Base-by-base conservation (phyloP, 2,797 vertebrate species). In the Crenichthys baileyi region DNA sequence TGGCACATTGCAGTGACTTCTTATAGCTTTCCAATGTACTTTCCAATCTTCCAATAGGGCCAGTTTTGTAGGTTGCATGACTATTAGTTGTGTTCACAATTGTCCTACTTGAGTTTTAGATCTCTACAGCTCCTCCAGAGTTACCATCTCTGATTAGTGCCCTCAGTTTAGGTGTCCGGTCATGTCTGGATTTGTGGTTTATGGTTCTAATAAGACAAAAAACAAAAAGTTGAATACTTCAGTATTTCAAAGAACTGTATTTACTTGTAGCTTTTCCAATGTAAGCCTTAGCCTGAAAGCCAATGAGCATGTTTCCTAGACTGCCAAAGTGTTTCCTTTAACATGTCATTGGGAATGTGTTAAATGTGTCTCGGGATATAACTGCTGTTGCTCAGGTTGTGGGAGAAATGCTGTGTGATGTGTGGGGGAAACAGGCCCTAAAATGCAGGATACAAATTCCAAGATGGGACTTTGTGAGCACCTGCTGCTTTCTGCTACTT, bases 401-500 rank as follows among this genome's bases (percentile, higher is more conserved):
- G 82, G 71, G 85, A 87, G 81, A 84, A 77, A 77, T 73, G 60
- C 80, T 48, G 70, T 70, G 72, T 65, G 84, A 76, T 76, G 53
- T 55, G 80, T 0, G 41, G 70, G 65, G 78, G 63, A 39, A 79
- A 75, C 72, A 65, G 80, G 73, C 75, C 77, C 51, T 8, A 46
- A 63, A 41, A 83, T 77, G 80, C 75, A 74, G 75, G 83, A 84
- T 83, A 79, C 72, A 75, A 85, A 82, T 70, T 76, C 65, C 72
- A 81, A 50, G 55, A 7, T 80, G 68, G 6, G 26, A 79, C 79
- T 82, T 83, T 85, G 90, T 85, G 84, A 80, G 76, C 88, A 88
- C 85, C 88, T 86, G 85, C 89, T 88, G 85, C 77, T 77, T 79
- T 63, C 74, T 61, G 22, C 72, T 79, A 77, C 78, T 71, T 76